These are phyloP conservation scores for Melikaiella ostensackeni DNA, from an alignment of 2,888 invertebrate genomes.

Conservation along the genomic window DNA sequence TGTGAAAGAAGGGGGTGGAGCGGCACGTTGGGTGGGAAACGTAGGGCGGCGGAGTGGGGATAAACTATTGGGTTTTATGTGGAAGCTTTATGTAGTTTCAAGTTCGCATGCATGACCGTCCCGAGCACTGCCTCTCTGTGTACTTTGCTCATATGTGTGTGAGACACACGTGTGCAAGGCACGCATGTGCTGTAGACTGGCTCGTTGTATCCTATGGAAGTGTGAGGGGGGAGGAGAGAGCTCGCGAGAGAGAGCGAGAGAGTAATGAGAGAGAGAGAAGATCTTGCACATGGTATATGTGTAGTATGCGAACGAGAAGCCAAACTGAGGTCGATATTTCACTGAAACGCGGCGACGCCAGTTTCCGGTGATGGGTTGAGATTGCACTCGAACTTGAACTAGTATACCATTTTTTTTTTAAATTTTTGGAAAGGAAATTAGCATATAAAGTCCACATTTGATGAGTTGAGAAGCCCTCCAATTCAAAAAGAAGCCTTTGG, in stretches of 20 bases:
- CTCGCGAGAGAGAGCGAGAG: constrained; percentile 27
- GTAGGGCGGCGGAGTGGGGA: constrained; percentile 58
- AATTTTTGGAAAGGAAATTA: neutral
- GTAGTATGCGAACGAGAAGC: constrained; percentile 39
- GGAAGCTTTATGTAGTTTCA: constrained; percentile 44
- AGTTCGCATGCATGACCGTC: constrained; percentile 48
- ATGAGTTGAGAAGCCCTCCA: no score
- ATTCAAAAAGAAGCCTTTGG: no score
- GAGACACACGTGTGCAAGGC: constrained; percentile 40
- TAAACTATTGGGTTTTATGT: constrained; percentile 48
- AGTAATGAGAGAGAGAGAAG: neutral
- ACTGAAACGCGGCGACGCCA: constrained; percentile 43
- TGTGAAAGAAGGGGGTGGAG: constrained; percentile 9
- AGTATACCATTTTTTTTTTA: neutral
- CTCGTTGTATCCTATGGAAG: constrained; percentile 48
- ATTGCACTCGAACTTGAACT: constrained; percentile 51
- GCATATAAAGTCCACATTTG: neutral
- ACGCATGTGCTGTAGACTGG: constrained; percentile 45
- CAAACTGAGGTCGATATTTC: constrained; percentile 52
- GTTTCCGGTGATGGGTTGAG: constrained; percentile 43
- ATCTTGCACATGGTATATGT: constrained; percentile 1
- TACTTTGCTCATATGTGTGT: constrained; percentile 41
- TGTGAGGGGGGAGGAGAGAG: constrained; percentile 45
- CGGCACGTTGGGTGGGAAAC: constrained; percentile 48
- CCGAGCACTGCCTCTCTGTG: constrained; percentile 24